phyloP scores from a whole-genome alignment of 1,140 invertebrate genomes.

The Oncopodura yosiiana region DNA sequence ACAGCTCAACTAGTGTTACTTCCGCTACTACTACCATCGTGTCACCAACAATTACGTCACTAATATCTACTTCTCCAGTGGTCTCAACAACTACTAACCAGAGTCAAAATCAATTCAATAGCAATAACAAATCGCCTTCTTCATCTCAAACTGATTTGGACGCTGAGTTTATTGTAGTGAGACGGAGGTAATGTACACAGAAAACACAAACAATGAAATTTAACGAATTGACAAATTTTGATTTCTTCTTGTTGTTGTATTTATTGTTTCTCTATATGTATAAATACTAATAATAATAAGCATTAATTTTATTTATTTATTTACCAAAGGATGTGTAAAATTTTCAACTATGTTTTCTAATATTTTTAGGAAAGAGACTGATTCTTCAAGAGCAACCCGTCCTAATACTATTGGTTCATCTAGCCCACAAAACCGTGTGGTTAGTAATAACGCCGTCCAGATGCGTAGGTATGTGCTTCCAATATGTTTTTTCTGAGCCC shows the following conservation, averaged over 20 bases:
- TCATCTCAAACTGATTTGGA: too few species aligned
- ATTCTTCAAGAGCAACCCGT: conserved; percentile 17
- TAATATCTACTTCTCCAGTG: conserved; percentile 36
- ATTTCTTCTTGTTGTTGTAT: too few species aligned
- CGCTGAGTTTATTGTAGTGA: too few species aligned
- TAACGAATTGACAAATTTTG: too few species aligned
- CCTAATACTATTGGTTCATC: conserved; percentile 46
- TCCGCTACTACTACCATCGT: conserved; percentile 28
- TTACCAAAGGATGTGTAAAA: not conserved
- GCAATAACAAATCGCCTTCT: conserved; percentile 17
- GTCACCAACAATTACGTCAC: conserved; percentile 30
- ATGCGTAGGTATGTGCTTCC: conserved; percentile 21
- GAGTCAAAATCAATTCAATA: not conserved
- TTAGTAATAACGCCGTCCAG: conserved; percentile 21
- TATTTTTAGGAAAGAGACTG: conserved; percentile 19
- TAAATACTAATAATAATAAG: not conserved
- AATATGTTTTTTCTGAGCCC: not conserved
- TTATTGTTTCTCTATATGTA: too few species aligned
- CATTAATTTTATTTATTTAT: not conserved
- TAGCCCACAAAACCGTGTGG: conserved; percentile 12
- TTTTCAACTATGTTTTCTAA: conserved; percentile 4
- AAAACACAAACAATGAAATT: too few species aligned
- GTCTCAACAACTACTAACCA: conserved; percentile 24
- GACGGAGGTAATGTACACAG: conserved; percentile 52
- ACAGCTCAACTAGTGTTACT: conserved; percentile 26